Conservation (phyloP, 2,113 vertebrate genomes). For the Rhinopithecus roxellana region DNA sequence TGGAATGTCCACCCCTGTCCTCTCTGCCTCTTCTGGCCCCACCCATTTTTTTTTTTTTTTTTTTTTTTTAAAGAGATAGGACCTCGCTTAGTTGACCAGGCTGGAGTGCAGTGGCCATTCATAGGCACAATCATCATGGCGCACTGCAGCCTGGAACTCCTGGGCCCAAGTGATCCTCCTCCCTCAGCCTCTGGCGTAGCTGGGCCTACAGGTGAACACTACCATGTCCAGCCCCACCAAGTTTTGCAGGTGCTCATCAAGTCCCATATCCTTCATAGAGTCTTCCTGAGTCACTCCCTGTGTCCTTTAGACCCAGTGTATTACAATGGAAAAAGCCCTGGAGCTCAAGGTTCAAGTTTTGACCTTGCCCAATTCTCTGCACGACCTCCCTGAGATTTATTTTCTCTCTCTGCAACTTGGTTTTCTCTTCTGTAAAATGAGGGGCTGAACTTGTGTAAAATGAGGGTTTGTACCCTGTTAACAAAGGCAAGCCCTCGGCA, state of each 20-base stretch:
- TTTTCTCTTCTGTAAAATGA: slow-evolving; percentile 60
- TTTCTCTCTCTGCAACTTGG: slow-evolving; percentile 11
- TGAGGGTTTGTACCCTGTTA: not conserved
- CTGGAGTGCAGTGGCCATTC: not conserved
- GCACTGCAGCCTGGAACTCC: not conserved
- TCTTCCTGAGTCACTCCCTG: not conserved
- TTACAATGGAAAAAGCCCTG: not conserved
- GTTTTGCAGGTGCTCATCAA: not conserved
- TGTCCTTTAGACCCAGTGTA: not conserved
- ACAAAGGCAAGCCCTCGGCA: not conserved
- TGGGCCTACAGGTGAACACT: not conserved
- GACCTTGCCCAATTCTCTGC: not conserved
- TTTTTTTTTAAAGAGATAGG: not conserved
- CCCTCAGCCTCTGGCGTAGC: not conserved
- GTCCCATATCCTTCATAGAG: not conserved
- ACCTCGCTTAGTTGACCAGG: not conserved
- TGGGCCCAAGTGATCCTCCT: not conserved
- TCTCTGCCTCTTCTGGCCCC: not conserved
- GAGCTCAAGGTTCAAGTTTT: slow-evolving; percentile 1
- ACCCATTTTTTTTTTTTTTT: not conserved
- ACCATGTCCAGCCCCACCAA: not conserved
- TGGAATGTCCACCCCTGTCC: not conserved
- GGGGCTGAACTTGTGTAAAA: not conserved
- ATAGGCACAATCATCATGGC: no score
- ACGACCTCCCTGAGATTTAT: not conserved